Conservation (phyloP, 1,140 invertebrate genomes). For the Campoletis sonorensis region DNA sequence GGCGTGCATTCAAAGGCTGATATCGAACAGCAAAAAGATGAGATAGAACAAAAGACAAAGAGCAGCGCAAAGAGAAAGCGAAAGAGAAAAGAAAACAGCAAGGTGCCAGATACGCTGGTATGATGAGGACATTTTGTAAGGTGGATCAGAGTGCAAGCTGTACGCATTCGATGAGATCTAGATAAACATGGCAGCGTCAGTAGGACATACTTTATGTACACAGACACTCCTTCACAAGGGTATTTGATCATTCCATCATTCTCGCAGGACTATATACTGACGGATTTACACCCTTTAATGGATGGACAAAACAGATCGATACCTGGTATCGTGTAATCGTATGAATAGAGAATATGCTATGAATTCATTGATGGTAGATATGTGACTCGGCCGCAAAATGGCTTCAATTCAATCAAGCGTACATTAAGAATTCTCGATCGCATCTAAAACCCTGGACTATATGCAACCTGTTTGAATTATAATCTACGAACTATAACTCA, state of each 20-base stretch:
- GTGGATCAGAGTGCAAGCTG: background rate
- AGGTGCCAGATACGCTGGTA: background rate
- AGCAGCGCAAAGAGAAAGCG: background rate
- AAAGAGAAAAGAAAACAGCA: background rate
- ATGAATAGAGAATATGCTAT: background rate
- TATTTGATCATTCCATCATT: slow-evolving; percentile 1
- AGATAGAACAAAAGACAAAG: background rate
- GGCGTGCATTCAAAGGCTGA: background rate
- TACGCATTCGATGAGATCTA: background rate
- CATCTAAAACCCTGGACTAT: background rate
- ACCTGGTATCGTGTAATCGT: background rate
- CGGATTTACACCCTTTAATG: background rate
- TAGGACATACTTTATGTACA: background rate
- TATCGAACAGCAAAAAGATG: background rate
- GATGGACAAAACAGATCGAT: background rate
- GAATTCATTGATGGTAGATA: background rate
- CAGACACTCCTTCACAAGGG: background rate
- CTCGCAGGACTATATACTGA: background rate
- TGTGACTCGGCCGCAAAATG: background rate
- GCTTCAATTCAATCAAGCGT: background rate
- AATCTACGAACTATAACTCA: no score
- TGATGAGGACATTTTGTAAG: background rate
- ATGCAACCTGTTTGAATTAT: no score
- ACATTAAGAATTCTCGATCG: background rate
- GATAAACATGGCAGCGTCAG: background rate